Evolutionary conservation across 2,888 invertebrate species (phyloP), one percentile per base, ranked within the genome.

Genomic region (Eupithecia insigniata): DNA sequence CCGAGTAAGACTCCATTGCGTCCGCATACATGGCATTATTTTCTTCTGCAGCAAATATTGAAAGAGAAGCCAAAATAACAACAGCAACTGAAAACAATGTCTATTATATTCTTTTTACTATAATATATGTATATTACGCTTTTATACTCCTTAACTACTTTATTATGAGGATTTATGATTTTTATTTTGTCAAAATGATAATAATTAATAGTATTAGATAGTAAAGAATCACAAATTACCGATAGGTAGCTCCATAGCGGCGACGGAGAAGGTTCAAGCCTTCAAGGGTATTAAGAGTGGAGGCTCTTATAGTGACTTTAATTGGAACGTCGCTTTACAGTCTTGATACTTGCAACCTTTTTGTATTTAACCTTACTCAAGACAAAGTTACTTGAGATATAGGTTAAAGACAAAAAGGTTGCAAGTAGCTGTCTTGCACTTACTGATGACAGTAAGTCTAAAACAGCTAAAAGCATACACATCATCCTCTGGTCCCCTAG

Each of bases 291-390:
- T 69, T 74, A 78, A 78, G 76, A 73, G 76, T 80, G 82, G 82
- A 78, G n/a, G 81, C 85, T 88, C 88, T 91, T 92, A 92, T 92
- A 92, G 83, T 84, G 81, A 83, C 77, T 72, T 81, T 87, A 89
- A 89, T 89, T 89, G 84, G 46, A 77, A 80, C 70, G 64, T 51
- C 70, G 46, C 55, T 14, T 26, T 76, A 58, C 32, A 4, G 62
- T 86, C 79, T 90, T 90, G 90, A 88, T 90, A 83, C 80, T 90
- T 51, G 46, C 46, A 46, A 46, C 18, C 7, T n/a, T 46, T 46
- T n/a, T 46, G 7, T 2, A n/a, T 46, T 46, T 46, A 46, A 46
- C 8, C 46, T 10, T 46, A n/a, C 46, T 46, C 46, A 22, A 22
- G n/a, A 46, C n/a, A n/a, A n/a, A n/a, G 46, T n/a, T n/a, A n/a